Conservation (phyloP, 2,797 vertebrate species). For the Enteromius afrohamiltoni region DNA sequence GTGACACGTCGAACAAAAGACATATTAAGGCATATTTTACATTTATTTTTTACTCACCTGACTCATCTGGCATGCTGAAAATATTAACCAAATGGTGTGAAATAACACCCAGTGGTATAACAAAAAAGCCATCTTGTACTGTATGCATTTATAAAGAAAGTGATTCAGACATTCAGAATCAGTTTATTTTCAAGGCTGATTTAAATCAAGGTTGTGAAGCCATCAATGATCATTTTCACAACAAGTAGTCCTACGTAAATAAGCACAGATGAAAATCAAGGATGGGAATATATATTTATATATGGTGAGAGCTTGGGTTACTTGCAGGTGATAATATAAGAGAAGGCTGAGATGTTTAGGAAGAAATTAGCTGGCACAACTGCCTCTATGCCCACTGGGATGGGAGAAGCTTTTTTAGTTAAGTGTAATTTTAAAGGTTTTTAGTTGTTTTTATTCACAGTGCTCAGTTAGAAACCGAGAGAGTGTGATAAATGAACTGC, state of each 20-base stretch:
- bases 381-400: not conserved
- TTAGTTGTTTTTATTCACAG: conserved; percentile 7
- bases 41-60: not conserved
- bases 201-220: not conserved
- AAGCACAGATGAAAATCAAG: not conserved
- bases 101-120: not conserved
- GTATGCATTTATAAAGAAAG: not conserved
- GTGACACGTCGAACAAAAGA: not conserved
- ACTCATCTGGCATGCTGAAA: not conserved
- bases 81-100: not conserved
- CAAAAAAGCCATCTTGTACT: not conserved
- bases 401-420: not conserved
- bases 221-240: not conserved
- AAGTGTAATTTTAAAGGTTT: conserved; percentile 7
- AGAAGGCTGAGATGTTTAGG: not conserved
- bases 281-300: not conserved
- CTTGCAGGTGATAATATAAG: not conserved
- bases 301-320: not conserved
- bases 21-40: not conserved
- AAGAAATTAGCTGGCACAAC: not conserved
- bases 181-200: not conserved
- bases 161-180: not conserved
- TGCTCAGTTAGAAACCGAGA: not conserved
- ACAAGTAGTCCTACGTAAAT: not conserved
- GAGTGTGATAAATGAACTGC: not conserved